Conservation (phyloP, 2,113 vertebrate genomes). For the Dunckerocampus dactyliophorus region DNA sequence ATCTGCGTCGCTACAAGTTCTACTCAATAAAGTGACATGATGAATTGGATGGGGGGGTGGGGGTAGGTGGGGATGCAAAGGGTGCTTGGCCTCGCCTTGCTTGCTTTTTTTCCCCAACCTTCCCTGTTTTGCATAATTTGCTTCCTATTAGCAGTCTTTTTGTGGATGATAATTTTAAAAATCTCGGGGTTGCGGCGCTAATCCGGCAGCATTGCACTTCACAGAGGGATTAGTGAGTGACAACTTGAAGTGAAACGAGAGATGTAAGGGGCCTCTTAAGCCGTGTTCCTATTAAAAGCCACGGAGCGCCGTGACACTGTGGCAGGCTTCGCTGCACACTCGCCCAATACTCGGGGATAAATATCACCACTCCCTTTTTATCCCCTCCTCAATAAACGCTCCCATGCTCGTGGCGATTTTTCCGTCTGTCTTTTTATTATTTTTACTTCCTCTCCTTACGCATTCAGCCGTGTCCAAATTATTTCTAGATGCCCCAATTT, state of each 20-base stretch:
- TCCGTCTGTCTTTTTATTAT: constrained; percentile 51
- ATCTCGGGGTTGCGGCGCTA: constrained; percentile 69
- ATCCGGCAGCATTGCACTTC: constrained; percentile 71
- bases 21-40: constrained; percentile 35
- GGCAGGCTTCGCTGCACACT: constrained; percentile 64
- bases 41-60: constrained; percentile 45
- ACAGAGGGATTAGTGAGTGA: constrained; percentile 72
- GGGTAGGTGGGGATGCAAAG: background rate
- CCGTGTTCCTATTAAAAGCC: constrained; percentile 73
- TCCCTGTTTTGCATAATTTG: constrained; percentile 60
- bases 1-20: constrained; percentile 41
- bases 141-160: constrained; percentile 65
- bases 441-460: background rate
- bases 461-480: background rate
- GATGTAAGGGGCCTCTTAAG: constrained; percentile 74
- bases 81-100: too few relatives aligned
- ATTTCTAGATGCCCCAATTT: background rate
- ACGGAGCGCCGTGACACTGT: constrained; percentile 60
- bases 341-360: constrained; percentile 65
- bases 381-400: constrained; percentile 52
- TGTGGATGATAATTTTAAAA: constrained; percentile 70
- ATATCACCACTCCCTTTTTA: constrained; percentile 30
- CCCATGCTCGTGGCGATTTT: constrained; percentile 60
- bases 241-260: constrained; percentile 73
- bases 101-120: constrained; percentile 14